Evolutionary conservation across 2,888 invertebrate genomes (phyloP).

Genomic region (Philereme transversata): DNA sequence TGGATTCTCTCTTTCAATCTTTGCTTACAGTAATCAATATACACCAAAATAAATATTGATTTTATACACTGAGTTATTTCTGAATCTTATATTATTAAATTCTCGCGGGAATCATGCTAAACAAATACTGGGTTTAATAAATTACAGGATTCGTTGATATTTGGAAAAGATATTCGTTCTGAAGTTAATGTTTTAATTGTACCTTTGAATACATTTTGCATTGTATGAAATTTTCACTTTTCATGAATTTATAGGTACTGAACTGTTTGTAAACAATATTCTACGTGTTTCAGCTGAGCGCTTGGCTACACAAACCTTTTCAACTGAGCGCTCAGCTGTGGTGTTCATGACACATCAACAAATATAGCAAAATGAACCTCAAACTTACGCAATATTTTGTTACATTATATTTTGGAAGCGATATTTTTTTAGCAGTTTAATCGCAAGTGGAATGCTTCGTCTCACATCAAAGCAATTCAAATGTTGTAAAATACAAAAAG

Average conservation of each 20-base stretch:
- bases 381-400: constrained; percentile 34
- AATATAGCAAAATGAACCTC: constrained; percentile 26
- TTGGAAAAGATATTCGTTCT: constrained; percentile 24
- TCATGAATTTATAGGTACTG: not conserved
- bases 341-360: constrained; percentile 31
- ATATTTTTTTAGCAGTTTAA: constrained; percentile 34
- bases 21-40: constrained; percentile 2
- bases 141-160: constrained; percentile 29
- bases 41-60: constrained; percentile 8
- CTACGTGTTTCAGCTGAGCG: not conserved
- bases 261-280: constrained; percentile 14
- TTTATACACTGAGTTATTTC: constrained; percentile 16
- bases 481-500: constrained; percentile 28
- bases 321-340: constrained; percentile 11
- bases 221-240: no score
- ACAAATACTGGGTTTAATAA: constrained; percentile 23
- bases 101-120: constrained; percentile 11
- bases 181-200: no score
- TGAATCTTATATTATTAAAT: constrained; percentile 16
- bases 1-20: not conserved
- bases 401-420: constrained; percentile 28
- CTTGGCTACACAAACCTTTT: constrained; percentile 13
- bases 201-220: not conserved
- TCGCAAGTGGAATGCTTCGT: constrained; percentile 20
- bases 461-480: constrained; percentile 32